These are phyloP conservation scores for Orius laevigatus DNA, from an alignment of 1,140 invertebrate species.

Conservation along the genomic window DNA sequence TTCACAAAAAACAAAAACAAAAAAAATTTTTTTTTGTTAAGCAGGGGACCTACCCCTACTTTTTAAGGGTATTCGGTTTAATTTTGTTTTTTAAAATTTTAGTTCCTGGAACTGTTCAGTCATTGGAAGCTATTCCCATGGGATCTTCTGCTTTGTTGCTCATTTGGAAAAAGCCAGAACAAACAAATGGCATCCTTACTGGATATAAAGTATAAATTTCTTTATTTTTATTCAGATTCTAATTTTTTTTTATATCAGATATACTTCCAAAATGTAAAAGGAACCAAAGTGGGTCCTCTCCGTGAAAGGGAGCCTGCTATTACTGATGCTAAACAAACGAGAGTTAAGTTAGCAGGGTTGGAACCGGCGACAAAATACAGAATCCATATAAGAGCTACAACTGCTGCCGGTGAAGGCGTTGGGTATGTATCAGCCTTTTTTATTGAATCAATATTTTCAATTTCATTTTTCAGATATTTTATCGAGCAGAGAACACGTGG, in stretches of 20 bases:
- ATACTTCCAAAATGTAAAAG: conserved; percentile 67
- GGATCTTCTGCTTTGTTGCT: conserved; percentile 78
- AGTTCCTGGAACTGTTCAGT: conserved; percentile 74
- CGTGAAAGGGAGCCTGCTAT: conserved; percentile 61
- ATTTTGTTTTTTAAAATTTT: conserved; percentile 17
- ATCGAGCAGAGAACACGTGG: conserved; percentile 58
- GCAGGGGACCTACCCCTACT: no score
- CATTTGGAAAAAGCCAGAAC: conserved; percentile 80
- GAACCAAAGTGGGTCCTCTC: conserved; percentile 45
- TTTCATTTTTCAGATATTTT: conserved; percentile 38
- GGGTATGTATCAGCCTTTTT: conserved; percentile 31
- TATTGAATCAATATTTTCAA: conserved; percentile 1
- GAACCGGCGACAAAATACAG: conserved; percentile 77
- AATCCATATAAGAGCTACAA: conserved; percentile 66
- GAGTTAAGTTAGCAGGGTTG: conserved; percentile 70
- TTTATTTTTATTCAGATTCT: background rate
- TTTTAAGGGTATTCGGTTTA: background rate
- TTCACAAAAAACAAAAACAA: no score
- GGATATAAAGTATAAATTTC: conserved; percentile 51
- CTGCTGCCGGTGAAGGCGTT: conserved; percentile 65
- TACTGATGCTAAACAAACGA: conserved; percentile 50
- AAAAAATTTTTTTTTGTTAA: no score
- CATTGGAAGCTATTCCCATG: conserved; percentile 65
- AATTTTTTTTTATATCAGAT: conserved; percentile 32
- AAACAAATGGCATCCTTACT: conserved; percentile 82